These are phyloP conservation scores for Azemiops feae DNA, from an alignment of 2,113 vertebrate species.

Conservation along the genomic window DNA sequence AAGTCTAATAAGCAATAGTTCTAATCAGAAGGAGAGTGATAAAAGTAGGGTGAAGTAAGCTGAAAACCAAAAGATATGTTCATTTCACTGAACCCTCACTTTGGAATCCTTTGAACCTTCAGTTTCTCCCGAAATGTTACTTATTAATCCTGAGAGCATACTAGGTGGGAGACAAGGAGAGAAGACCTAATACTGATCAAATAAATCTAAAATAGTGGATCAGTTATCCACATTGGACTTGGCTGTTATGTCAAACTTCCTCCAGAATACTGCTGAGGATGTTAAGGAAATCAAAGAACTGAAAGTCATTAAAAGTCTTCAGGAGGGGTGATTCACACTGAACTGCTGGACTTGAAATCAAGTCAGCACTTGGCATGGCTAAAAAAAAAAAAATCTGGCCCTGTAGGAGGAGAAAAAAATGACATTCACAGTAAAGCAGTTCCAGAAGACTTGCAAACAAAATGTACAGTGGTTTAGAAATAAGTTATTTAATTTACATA, in stretches of 20 bases:
- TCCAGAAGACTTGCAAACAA: neutral
- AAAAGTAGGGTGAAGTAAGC: neutral
- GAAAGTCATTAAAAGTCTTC: constrained; percentile 3
- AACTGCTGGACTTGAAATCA: constrained; percentile 13
- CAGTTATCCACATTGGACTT: neutral
- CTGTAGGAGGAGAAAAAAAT: constrained; percentile 5
- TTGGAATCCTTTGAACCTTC: neutral
- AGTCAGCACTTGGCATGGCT: neutral
- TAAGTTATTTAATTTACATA: neutral
- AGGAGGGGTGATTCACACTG: constrained; percentile 4
- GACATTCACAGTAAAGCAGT: neutral
- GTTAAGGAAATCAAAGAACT: constrained; percentile 9
- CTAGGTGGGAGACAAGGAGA: neutral
- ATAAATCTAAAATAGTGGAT: neutral
- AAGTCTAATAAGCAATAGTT: neutral
- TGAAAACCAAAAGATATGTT: neutral
- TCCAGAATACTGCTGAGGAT: constrained; percentile 1
- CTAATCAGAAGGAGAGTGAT: neutral
- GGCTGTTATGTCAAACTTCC: neutral
- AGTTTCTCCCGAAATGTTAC: neutral
- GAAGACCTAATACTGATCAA: neutral
- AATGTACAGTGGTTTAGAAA: neutral
- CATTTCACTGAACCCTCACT: neutral
- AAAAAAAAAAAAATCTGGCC: neutral
- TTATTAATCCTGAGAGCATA: neutral